Percentiles rank a stretch among this genome's conserved stretches.
These are phyloP conservation scores for Noctua fimbriata DNA, from an alignment of 2,888 invertebrate species.

Conservation along the genomic window DNA sequence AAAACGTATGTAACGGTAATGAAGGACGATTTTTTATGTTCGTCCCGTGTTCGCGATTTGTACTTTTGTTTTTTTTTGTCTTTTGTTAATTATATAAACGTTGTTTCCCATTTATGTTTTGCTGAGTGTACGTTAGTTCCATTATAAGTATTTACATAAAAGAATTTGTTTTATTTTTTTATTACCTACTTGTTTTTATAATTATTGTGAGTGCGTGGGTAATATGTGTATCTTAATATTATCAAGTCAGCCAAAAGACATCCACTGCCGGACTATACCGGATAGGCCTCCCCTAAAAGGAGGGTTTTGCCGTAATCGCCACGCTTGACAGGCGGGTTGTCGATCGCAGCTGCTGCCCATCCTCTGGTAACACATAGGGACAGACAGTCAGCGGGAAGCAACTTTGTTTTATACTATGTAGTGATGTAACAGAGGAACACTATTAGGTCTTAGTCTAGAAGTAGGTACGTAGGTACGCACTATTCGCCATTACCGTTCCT, in stretches of 20 bases:
- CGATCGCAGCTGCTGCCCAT: no score
- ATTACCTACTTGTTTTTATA: background rate
- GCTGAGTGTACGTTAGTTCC: background rate
- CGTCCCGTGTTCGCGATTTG: constrained; percentile 34
- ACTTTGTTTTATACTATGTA: no score
- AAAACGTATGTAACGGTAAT: constrained; percentile 71
- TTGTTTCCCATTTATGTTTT: constrained; percentile 2
- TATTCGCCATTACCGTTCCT: background rate
- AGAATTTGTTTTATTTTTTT: background rate
- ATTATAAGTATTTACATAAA: background rate
- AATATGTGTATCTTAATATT: background rate
- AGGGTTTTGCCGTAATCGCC: no score
- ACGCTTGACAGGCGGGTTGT: no score
- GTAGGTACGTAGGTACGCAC: background rate
- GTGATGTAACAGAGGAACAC: background rate
- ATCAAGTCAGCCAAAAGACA: no score
- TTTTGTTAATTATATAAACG: constrained; percentile 42
- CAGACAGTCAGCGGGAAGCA: no score
- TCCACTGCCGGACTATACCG: no score
- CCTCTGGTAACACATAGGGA: no score
- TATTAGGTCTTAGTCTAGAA: background rate
- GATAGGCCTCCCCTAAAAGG: no score
- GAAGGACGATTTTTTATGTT: constrained; percentile 63
- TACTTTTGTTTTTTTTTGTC: constrained; percentile 11
- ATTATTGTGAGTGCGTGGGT: background rate